Conservation (phyloP, 2,113 vertebrate species). For the Psittacula cyanocephala region DNA sequence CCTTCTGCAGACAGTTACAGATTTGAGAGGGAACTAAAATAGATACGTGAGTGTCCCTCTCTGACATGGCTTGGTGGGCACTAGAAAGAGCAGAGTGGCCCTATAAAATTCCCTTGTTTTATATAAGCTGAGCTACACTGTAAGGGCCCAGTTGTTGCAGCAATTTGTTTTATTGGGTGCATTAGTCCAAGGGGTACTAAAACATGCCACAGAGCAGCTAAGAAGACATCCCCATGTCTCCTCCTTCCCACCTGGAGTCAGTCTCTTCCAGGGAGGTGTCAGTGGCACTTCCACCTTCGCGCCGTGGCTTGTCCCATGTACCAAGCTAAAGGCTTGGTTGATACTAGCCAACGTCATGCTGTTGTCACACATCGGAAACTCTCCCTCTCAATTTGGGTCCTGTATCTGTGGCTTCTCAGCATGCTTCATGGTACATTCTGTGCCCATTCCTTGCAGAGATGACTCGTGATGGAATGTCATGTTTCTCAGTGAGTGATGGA, state of each 20-base stretch:
- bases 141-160: neutral
- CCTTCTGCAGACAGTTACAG: neutral
- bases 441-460: neutral
- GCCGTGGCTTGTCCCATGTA: accelerated
- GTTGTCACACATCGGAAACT: neutral
- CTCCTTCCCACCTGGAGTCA: neutral
- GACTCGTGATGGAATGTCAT: constrained; percentile 46
- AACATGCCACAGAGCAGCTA: neutral
- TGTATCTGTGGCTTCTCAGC: neutral
- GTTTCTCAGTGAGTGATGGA: constrained; percentile 23
- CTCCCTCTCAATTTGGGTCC: neutral
- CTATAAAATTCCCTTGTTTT: neutral
- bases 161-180: neutral
- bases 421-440: neutral
- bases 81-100: neutral
- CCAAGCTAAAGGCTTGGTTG: neutral
- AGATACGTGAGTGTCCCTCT: accelerated
- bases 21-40: neutral
- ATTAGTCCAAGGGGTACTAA: neutral
- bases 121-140: neutral
- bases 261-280: neutral
- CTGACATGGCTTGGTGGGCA: neutral
- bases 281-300: neutral
- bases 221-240: neutral
- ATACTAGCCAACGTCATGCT: neutral